Conservation (phyloP, 2,113 vertebrate genomes). For the Cepphus grylle region DNA sequence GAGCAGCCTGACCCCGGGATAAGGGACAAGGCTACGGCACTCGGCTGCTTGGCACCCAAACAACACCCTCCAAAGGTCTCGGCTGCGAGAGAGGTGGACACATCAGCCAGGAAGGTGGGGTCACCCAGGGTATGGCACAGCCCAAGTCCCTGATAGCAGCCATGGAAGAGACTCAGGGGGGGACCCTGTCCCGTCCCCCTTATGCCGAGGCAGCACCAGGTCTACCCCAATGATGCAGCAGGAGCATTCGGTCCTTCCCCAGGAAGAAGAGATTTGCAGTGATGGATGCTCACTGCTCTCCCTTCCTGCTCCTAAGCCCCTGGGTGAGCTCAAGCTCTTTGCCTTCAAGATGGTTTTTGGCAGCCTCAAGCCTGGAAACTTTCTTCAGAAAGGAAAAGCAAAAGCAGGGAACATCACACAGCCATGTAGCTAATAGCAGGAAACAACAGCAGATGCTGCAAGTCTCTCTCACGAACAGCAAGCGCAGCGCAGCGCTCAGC, state of each 20-base stretch:
- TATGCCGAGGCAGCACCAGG: background rate
- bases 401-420: background rate
- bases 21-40: background rate
- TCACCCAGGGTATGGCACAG: rapidly evolving
- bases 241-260: background rate
- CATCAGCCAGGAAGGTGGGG: rapidly evolving
- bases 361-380: background rate
- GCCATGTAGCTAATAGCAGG: background rate
- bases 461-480: background rate
- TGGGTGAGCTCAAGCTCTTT: background rate
- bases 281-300: background rate
- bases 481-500: background rate
- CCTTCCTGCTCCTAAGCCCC: background rate
- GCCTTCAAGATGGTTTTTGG: background rate
- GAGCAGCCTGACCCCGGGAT: rapidly evolving
- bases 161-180: background rate
- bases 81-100: background rate
- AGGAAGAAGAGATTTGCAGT: background rate
- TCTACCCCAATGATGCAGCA: rapidly evolving
- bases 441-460: background rate
- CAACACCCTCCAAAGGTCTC: background rate
- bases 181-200: background rate
- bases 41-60: background rate
- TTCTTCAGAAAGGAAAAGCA: background rate
- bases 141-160: no score